These are phyloP conservation scores for Tokudaia muenninki DNA, from an alignment of 2,797 vertebrate species.

Conservation along the genomic window DNA sequence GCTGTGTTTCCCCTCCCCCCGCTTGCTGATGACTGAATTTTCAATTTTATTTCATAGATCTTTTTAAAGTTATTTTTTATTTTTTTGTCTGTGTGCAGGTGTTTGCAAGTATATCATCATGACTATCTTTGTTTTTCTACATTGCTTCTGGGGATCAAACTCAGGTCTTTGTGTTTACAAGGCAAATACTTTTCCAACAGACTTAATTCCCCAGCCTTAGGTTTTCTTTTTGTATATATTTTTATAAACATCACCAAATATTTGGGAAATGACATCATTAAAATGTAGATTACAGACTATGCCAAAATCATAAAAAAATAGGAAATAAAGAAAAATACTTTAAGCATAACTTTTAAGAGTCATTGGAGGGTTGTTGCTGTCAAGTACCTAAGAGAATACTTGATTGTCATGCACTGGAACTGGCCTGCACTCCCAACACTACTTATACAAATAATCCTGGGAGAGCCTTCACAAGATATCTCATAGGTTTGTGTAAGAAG, in stretches of 20 bases:
- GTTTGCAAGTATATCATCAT: background rate
- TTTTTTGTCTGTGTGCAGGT: background rate
- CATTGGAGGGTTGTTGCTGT: background rate
- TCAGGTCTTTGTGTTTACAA: background rate
- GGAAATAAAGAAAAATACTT: slow-evolving; percentile 14
- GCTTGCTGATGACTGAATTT: slow-evolving; percentile 18
- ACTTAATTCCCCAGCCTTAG: background rate
- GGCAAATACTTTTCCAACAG: background rate
- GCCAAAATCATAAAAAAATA: slow-evolving; percentile 20
- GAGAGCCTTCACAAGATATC: slow-evolving; percentile 23
- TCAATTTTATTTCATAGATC: slow-evolving; percentile 8
- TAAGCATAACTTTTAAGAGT: background rate
- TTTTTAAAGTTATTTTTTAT: background rate
- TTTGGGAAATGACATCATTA: slow-evolving; percentile 29
- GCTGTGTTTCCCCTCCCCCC: background rate
- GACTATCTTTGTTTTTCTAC: background rate
- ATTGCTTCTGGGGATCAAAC: background rate
- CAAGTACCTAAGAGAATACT: background rate
- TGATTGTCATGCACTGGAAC: background rate
- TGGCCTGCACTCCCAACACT: background rate
- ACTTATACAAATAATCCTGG: background rate
- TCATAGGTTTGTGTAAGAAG: background rate
- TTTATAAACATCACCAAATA: slow-evolving; percentile 18
- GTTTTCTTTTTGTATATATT: background rate
- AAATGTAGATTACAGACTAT: background rate